Percentiles rank a stretch among this genome's conserved stretches.
Conservation (phyloP, 2,113 vertebrate genomes). For the Prunella fulvescens region DNA sequence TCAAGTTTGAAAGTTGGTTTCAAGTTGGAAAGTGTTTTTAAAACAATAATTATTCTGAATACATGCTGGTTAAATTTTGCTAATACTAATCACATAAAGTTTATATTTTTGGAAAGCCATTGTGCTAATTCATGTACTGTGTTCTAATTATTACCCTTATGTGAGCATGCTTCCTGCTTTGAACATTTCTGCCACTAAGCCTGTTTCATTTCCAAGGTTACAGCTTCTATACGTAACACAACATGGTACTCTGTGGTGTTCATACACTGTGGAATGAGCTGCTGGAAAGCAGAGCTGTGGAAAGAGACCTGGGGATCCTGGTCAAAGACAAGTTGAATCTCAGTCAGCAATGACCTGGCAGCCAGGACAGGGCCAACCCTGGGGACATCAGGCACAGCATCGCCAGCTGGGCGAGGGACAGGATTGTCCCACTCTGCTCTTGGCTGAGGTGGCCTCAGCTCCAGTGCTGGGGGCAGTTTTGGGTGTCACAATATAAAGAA, state of each 20-base stretch:
- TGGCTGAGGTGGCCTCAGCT: background rate
- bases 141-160: background rate
- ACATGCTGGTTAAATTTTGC: background rate
- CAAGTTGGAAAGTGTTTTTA: too few species aligned
- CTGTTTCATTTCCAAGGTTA: background rate
- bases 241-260: background rate
- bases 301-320: background rate
- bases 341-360: background rate
- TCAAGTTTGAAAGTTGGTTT: background rate
- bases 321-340: rapidly evolving
- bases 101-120: background rate
- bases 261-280: background rate
- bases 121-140: background rate
- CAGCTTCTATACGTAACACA: background rate
- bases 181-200: background rate
- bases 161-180: background rate
- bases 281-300: background rate
- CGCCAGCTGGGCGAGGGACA: background rate
- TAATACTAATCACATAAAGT: background rate
- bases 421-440: background rate
- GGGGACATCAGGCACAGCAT: background rate
- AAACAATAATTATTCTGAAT: background rate
- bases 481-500: background rate
- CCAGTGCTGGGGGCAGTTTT: background rate
- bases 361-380: rapidly evolving